Evolutionary conservation across 35 echinoderm and acorn worm species (phyloP).

Genomic region (Ptychodera flava): DNA sequence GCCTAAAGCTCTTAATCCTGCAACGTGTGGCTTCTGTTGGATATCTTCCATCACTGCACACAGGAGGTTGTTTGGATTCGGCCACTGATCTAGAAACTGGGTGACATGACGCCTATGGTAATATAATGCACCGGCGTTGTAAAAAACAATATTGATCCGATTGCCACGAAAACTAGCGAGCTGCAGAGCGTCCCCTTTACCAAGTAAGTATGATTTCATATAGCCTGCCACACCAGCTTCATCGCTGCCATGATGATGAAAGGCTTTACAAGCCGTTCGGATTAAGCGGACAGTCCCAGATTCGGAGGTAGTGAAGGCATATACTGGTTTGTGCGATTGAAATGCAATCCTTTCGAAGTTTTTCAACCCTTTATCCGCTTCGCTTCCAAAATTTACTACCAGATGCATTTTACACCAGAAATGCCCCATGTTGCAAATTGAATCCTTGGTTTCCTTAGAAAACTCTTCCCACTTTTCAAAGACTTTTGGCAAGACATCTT

Average conservation of each 20-base stretch:
- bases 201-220: slow-evolving; percentile 14
- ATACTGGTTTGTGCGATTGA: no score
- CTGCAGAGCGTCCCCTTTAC: slow-evolving; percentile 12
- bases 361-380: slow-evolving; percentile 32
- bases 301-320: slow-evolving; percentile 22
- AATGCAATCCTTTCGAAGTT: slow-evolving; percentile 10
- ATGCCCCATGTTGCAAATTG: slow-evolving; percentile 7
- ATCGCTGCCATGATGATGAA: slow-evolving; percentile 48
- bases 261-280: slow-evolving; percentile 35
- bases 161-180: slow-evolving; percentile 52
- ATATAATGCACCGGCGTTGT: slow-evolving; percentile 63
- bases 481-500: slow-evolving; percentile 6
- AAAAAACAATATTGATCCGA: slow-evolving; percentile 61
- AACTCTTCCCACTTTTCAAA: slow-evolving; percentile 14
- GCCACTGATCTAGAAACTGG: slow-evolving; percentile 29
- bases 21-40: slow-evolving; percentile 2
- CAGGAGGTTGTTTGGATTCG: slow-evolving; percentile 43
- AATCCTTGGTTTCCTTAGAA: not conserved
- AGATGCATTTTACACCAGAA: slow-evolving; percentile 38
- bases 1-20: slow-evolving; percentile 28
- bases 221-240: slow-evolving; percentile 38
- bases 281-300: slow-evolving; percentile 54
- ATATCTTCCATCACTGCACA: slow-evolving; percentile 30
- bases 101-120: slow-evolving; percentile 8
- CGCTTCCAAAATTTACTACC: slow-evolving; percentile 44